phyloP scores from a whole-genome alignment of 2,113 vertebrate genomes.

The Apistogramma diplotaenia region DNA sequence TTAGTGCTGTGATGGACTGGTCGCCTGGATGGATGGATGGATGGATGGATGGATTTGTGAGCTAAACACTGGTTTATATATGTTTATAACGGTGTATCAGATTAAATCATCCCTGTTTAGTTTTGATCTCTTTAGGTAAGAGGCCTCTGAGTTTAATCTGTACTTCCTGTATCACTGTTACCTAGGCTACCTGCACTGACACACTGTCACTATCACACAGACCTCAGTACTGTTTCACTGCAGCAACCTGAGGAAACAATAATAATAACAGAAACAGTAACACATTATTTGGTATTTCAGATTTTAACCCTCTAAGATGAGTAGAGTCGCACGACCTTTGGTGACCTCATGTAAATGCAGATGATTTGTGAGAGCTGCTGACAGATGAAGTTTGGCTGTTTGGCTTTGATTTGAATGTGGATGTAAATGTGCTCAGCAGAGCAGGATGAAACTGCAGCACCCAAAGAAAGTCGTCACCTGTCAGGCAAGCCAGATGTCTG shows the following conservation, averaged over 20 bases:
- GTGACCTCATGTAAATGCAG: not conserved
- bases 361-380: not conserved
- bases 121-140: not conserved
- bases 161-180: not conserved
- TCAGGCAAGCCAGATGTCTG: not conserved
- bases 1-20: too few species aligned
- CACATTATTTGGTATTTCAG: not conserved
- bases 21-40: too few species aligned
- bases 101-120: not conserved
- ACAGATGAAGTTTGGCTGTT: not conserved
- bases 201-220: not conserved
- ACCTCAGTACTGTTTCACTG: not conserved
- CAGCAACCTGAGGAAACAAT: not conserved
- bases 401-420: not conserved
- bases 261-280: not conserved
- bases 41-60: too few species aligned
- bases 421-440: not conserved
- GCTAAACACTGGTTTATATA: too few species aligned
- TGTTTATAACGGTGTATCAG: too few species aligned
- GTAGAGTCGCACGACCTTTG: not conserved
- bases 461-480: too few species aligned
- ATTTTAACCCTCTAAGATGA: not conserved
- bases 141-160: not conserved
- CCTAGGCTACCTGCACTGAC: not conserved
- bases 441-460: not conserved